A percentile compares a stretch with the other conserved stretches of the same genome.
Conservation (phyloP, 2,113 vertebrate genomes). For the Vanacampus margaritifer region DNA sequence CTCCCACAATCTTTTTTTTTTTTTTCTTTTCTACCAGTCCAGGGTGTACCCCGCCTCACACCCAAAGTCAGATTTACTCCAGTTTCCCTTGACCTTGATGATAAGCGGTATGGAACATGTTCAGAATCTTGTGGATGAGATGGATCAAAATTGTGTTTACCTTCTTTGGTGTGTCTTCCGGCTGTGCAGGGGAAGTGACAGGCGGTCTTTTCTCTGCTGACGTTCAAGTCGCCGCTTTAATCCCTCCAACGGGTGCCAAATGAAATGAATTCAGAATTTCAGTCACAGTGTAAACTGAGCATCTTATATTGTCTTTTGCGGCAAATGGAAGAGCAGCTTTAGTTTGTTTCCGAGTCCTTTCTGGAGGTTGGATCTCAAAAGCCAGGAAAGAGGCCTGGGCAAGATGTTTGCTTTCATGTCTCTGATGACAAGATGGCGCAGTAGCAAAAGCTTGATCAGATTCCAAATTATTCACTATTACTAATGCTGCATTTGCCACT, state of each 20-base stretch:
- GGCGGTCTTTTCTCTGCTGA: constrained; percentile 21
- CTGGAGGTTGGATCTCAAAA: not conserved
- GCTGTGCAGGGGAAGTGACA: constrained; percentile 28
- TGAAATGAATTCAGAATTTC: constrained; percentile 32
- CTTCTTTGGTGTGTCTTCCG: constrained; percentile 20
- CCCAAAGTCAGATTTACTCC: not conserved
- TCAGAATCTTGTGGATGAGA: not conserved
- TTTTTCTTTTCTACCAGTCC: too few species aligned
- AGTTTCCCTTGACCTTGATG: not conserved
- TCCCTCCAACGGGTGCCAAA: constrained; percentile 25
- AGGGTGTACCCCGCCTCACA: too few species aligned
- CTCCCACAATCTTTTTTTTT: too few species aligned
- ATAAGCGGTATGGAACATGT: not conserved
- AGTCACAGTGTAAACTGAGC: constrained; percentile 26
- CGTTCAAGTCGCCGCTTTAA: constrained; percentile 27
- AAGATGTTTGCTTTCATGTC: not conserved
- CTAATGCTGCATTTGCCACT: not conserved
- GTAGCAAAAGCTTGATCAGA: not conserved
- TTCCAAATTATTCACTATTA: not conserved
- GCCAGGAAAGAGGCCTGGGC: not conserved
- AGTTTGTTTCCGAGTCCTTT: constrained; percentile 24
- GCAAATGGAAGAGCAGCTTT: constrained; percentile 25
- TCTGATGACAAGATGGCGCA: constrained; percentile 4
- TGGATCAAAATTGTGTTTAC: constrained; percentile 15
- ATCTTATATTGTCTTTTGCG: constrained; percentile 28